A percentile compares a stretch with the other conserved stretches of the same genome.
These are phyloP conservation scores for Zingel zingel DNA, from an alignment of 2,113 vertebrate species.

Conservation along the genomic window DNA sequence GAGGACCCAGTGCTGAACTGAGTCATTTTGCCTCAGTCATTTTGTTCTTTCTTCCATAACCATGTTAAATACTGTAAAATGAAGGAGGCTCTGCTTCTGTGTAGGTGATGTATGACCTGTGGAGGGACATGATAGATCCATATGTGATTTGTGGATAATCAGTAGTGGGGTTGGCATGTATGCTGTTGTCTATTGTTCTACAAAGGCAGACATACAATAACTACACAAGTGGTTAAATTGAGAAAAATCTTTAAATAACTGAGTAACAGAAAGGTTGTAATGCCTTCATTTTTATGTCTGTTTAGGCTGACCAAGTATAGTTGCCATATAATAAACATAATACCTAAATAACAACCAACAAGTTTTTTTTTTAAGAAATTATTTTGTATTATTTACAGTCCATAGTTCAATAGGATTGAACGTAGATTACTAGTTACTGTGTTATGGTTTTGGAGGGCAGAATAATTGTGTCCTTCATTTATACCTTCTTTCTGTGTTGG, in stretches of 20 bases:
- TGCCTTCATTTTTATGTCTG: neutral
- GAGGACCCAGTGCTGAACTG: slow-evolving; percentile 19
- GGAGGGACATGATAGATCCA: neutral
- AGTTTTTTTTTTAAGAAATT: too few relatives aligned
- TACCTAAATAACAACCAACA: neutral
- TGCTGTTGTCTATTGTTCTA: neutral
- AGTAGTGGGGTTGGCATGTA: neutral
- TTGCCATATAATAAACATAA: neutral
- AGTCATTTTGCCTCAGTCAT: slow-evolving; percentile 40
- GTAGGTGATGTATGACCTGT: slow-evolving; percentile 9
- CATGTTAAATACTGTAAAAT: slow-evolving; percentile 5
- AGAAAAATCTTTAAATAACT: neutral
- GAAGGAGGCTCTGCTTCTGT: slow-evolving; percentile 18
- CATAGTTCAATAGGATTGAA: too few relatives aligned
- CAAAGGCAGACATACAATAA: neutral
- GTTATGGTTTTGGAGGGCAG: neutral
- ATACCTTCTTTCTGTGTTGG: neutral
- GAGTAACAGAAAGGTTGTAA: neutral
- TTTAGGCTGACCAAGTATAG: neutral
- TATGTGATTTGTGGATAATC: neutral
- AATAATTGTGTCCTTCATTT: neutral
- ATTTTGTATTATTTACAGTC: too few relatives aligned
- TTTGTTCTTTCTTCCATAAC: slow-evolving; percentile 13
- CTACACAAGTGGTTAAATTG: neutral
- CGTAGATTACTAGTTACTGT: too few relatives aligned